Conservation (phyloP, 2,113 vertebrate genomes). For the Mionectes macconnelli region DNA sequence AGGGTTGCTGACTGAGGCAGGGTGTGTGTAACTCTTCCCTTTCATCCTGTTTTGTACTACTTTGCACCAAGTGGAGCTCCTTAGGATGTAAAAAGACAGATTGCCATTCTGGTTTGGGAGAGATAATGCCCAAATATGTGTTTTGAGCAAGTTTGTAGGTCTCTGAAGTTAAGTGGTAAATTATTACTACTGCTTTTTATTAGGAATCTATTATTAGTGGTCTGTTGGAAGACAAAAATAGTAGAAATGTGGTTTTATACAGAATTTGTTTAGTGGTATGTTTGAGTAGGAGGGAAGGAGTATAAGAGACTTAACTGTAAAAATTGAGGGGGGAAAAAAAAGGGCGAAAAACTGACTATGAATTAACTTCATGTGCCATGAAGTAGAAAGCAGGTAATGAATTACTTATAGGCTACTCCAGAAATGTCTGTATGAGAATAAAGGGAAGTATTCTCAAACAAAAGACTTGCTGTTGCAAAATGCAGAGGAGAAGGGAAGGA, state of each 20-base stretch:
- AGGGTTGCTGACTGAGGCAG: background rate
- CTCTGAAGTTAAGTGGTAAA: conserved; percentile 21
- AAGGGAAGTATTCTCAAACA: conserved; percentile 22
- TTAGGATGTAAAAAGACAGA: conserved; percentile 45
- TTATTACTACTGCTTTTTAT: conserved; percentile 42
- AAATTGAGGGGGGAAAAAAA: background rate
- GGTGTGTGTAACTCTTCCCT: background rate
- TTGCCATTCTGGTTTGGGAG: background rate
- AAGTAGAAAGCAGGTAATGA: background rate
- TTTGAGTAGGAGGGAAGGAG: background rate
- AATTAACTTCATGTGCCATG: background rate
- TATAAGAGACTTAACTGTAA: conserved; percentile 4
- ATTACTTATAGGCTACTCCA: background rate
- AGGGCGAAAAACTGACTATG: background rate
- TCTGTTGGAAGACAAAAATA: background rate
- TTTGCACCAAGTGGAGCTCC: conserved; percentile 16
- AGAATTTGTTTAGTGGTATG: background rate
- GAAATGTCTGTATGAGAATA: background rate
- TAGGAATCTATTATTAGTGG: conserved; percentile 26
- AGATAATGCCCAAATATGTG: conserved; percentile 26
- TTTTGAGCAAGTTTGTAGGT: conserved; percentile 29
- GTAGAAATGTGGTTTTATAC: conserved; percentile 32
- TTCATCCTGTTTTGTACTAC: background rate
- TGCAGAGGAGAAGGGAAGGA: background rate
- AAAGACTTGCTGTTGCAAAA: background rate